phyloP scores from a whole-genome alignment of 2,113 vertebrate species.

The Isurus oxyrinchus region DNA sequence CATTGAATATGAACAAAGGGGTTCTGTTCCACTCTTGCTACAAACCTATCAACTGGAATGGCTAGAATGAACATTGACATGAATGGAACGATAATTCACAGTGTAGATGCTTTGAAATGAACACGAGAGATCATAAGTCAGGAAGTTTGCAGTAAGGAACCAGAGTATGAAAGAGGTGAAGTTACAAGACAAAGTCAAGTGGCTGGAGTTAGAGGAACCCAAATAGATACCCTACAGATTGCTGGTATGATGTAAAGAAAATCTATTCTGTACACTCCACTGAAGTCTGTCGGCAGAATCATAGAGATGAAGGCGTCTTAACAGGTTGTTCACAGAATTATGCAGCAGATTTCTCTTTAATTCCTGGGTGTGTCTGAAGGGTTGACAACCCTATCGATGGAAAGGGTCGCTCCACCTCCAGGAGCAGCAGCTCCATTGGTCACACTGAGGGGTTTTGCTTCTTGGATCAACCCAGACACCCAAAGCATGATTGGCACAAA shows the following conservation, averaged over 20 bases:
- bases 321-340: not conserved
- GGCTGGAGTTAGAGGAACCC: not conserved
- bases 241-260: no score
- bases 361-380: not conserved
- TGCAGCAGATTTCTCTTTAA: not conserved
- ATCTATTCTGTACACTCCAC: not conserved
- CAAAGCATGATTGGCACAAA: not conserved
- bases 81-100: not conserved
- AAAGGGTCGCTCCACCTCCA: not conserved
- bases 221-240: not conserved
- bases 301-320: no score
- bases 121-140: not conserved
- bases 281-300: no score
- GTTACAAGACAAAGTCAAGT: not conserved
- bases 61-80: not conserved
- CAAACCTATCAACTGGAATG: not conserved
- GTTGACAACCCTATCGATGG: not conserved
- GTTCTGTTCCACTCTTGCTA: not conserved
- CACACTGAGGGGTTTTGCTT: not conserved
- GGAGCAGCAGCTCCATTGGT: not conserved
- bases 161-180: not conserved
- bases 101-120: not conserved
- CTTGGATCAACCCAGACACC: not conserved
- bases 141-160: not conserved
- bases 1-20: not conserved